Conservation (phyloP, 2,113 vertebrate genomes). For the Oreochromis niloticus region DNA sequence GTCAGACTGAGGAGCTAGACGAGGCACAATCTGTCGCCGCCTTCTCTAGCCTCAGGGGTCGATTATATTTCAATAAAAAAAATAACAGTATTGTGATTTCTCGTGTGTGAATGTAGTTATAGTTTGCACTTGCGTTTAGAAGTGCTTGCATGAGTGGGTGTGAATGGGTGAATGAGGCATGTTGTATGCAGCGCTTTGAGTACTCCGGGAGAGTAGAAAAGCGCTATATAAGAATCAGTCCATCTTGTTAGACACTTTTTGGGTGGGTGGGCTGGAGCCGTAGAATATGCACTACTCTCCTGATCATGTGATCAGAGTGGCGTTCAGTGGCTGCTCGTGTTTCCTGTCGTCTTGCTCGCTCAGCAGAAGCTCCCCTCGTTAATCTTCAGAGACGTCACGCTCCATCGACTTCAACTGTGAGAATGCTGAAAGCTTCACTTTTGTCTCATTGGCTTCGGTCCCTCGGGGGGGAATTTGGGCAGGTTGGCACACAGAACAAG, state of each 20-base stretch:
- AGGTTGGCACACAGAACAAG: background rate
- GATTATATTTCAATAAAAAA: slow-evolving; percentile 52
- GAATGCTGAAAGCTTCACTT: slow-evolving; percentile 23
- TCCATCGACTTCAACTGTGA: background rate
- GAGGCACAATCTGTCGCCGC: slow-evolving; percentile 52
- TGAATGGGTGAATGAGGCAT: too few species aligned
- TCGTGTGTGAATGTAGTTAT: too few species aligned
- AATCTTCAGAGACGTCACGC: slow-evolving; percentile 4
- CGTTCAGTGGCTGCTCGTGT: background rate
- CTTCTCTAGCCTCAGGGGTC: slow-evolving; percentile 52
- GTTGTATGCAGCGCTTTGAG: too few species aligned
- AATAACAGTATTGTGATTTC: background rate
- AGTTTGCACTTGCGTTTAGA: too few species aligned
- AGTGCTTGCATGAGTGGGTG: too few species aligned
- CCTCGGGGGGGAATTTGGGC: background rate
- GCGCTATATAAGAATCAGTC: too few species aligned
- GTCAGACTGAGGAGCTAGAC: slow-evolving; percentile 57
- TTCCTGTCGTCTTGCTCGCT: background rate
- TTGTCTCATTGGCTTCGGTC: slow-evolving; percentile 12
- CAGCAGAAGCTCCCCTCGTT: slow-evolving; percentile 35
- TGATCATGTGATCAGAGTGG: background rate
- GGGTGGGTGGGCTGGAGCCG: too few species aligned
- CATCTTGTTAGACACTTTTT: background rate
- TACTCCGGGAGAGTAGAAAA: too few species aligned
- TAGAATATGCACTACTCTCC: background rate